Conservation (phyloP, 1,140 invertebrate species). For the Callitettix versicolor region DNA sequence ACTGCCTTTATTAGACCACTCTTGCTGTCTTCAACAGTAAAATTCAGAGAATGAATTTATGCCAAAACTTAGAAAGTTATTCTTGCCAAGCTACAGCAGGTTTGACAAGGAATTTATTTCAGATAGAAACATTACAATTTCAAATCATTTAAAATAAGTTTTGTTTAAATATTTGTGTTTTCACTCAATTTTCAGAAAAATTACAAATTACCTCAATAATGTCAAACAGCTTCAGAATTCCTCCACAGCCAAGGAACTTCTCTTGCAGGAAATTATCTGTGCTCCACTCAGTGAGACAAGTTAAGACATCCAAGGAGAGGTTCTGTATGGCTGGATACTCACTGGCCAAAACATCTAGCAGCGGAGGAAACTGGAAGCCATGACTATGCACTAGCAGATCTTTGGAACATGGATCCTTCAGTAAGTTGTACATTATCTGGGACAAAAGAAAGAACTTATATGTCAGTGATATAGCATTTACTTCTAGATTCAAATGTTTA, state of each 20-base stretch:
- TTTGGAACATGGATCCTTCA: background rate
- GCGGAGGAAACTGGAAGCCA: conserved; percentile 25
- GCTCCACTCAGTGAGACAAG: conserved; percentile 27
- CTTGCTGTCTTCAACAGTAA: too few relatives aligned
- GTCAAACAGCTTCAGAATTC: conserved; percentile 27
- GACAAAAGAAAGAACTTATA: background rate
- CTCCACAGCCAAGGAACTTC: conserved; percentile 28
- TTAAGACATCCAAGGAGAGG: conserved; percentile 26
- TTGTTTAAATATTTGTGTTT: too few relatives aligned
- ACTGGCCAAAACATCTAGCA: conserved; percentile 28
- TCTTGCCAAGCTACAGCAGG: too few relatives aligned
- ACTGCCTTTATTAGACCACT: too few relatives aligned
- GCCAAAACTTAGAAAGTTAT: too few relatives aligned
- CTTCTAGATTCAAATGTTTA: too few relatives aligned
- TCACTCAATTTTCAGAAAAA: conserved; percentile 28
- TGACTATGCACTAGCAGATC: background rate
- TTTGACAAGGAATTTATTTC: too few relatives aligned
- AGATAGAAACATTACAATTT: too few relatives aligned
- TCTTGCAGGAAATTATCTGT: conserved; percentile 28
- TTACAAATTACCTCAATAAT: conserved; percentile 30
- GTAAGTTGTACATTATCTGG: conserved; percentile 19
- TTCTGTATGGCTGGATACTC: conserved; percentile 30
- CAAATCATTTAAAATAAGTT: too few relatives aligned
- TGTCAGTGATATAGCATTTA: too few relatives aligned
- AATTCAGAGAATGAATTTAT: too few relatives aligned